Evolutionary conservation across 2,113 vertebrate genomes (phyloP).

Genomic region (Tachuris rubrigastra): DNA sequence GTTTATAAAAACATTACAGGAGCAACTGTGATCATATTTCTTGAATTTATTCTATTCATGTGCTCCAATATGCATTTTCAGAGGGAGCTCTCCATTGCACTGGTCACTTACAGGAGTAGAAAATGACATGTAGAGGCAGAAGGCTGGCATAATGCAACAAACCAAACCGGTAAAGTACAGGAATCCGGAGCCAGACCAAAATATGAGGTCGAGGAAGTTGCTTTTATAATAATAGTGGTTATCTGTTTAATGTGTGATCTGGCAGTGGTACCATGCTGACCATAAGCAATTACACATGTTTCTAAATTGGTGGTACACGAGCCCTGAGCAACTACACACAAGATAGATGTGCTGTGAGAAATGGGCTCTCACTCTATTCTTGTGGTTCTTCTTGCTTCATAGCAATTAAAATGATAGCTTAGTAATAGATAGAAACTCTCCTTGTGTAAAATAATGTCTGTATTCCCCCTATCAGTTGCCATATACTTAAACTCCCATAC

Average conservation of each 20-base stretch:
- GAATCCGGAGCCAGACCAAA: slow-evolving; percentile 74
- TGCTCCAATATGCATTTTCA: slow-evolving; percentile 61
- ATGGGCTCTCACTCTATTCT: slow-evolving; percentile 45
- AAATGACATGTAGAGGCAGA: slow-evolving; percentile 64
- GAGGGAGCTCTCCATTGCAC: slow-evolving; percentile 23
- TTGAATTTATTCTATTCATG: slow-evolving; percentile 66
- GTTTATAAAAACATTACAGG: slow-evolving; percentile 73
- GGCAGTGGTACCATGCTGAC: slow-evolving; percentile 70
- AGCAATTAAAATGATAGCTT: slow-evolving; percentile 71
- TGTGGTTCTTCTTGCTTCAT: slow-evolving; percentile 62
- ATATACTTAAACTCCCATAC: not conserved
- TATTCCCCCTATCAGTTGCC: not conserved
- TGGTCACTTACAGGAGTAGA: slow-evolving; percentile 66
- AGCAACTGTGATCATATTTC: slow-evolving; percentile 75
- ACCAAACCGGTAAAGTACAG: slow-evolving; percentile 68
- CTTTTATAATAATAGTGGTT: slow-evolving; percentile 77
- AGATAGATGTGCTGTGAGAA: slow-evolving; percentile 69
- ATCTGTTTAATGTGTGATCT: slow-evolving; percentile 83
- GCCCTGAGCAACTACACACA: slow-evolving; percentile 34
- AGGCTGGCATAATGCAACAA: slow-evolving; percentile 61
- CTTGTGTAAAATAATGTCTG: not conserved
- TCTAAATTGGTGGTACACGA: slow-evolving; percentile 72
- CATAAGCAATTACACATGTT: slow-evolving; percentile 75
- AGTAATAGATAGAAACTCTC: slow-evolving; percentile 16
- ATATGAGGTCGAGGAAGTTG: slow-evolving; percentile 75